These are phyloP conservation scores for Phyllostomus discolor DNA, from an alignment of 2,113 vertebrate species.

Conservation along the genomic window DNA sequence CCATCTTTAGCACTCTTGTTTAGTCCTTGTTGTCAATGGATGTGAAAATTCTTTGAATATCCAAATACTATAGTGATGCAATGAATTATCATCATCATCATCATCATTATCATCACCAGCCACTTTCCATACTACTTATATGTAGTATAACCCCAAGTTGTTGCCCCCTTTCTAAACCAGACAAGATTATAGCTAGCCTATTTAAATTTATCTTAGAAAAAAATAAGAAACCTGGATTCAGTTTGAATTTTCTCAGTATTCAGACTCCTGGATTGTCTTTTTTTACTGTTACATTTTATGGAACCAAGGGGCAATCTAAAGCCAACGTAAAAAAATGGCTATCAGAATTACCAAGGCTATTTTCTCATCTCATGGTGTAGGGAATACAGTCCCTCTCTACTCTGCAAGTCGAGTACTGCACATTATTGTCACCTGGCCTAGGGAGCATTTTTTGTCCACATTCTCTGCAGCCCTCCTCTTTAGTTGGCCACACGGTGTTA, in stretches of 20 bases:
- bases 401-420: neutral
- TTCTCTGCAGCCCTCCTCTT: neutral
- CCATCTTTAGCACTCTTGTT: neutral
- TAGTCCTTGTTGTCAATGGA: neutral
- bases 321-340: neutral
- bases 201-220: neutral
- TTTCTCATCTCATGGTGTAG: neutral
- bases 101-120: no score
- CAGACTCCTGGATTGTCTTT: neutral
- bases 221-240: neutral
- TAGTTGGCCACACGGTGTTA: neutral
- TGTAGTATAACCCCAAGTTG: neutral
- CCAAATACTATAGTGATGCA: neutral
- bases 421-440: neutral
- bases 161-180: neutral
- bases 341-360: neutral
- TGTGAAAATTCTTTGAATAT: neutral
- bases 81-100: neutral
- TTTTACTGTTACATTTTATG: neutral
- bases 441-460: neutral
- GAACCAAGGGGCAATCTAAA: neutral
- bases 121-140: neutral
- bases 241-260: neutral
- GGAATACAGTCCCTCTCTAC: neutral
- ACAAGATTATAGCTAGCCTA: neutral